Percentiles rank a stretch among this genome's conserved stretches.
Evolutionary conservation across 2,113 vertebrate species (phyloP).

Genomic region (Sphyrna mokarran): DNA sequence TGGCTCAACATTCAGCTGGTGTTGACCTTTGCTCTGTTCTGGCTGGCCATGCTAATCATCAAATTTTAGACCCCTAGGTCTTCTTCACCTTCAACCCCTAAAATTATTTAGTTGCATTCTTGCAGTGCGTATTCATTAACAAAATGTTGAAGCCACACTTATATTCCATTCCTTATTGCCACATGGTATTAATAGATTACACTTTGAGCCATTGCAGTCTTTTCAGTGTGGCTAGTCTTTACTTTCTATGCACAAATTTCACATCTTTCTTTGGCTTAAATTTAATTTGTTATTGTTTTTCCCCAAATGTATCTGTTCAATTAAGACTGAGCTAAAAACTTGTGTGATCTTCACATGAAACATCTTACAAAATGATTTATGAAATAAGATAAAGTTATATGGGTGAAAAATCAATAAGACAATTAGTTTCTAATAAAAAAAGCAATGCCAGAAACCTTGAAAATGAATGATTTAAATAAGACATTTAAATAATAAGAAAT

Average conservation of each 20-base stretch:
- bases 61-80: background rate
- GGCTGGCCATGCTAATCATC: background rate
- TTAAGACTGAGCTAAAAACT: background rate
- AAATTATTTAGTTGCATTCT: background rate
- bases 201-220: background rate
- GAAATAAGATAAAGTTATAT: background rate
- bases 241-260: background rate
- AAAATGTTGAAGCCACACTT: background rate
- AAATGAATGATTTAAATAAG: background rate
- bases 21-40: background rate
- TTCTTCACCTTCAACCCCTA: background rate
- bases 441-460: background rate
- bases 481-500: slow-evolving; percentile 17
- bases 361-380: background rate
- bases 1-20: background rate
- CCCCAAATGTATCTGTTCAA: background rate
- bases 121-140: background rate
- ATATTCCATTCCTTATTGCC: background rate
- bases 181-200: background rate
- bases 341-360: background rate
- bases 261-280: background rate
- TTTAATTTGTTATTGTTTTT: background rate
- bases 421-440: background rate
- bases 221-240: background rate
- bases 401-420: background rate